Percentiles rank a stretch among this genome's conserved stretches.
Conservation (phyloP, 2,113 vertebrate genomes). For the Cephalopterus ornatus region DNA sequence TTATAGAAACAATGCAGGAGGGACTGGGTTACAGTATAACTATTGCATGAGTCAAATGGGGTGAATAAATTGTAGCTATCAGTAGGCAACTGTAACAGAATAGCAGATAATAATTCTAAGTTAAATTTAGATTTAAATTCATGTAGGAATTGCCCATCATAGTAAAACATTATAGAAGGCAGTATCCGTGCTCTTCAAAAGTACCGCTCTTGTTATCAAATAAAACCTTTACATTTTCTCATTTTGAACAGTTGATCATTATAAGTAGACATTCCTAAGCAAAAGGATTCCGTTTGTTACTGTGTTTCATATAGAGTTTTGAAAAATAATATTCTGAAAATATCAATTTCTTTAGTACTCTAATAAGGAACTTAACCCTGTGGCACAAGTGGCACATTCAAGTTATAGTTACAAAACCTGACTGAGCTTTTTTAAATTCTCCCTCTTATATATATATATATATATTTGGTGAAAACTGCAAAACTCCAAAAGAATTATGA, state of each 20-base stretch:
- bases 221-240: neutral
- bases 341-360: neutral
- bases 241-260: neutral
- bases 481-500: neutral
- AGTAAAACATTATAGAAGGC: neutral
- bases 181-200: neutral
- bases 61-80: neutral
- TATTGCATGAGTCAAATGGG: neutral
- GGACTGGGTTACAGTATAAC: neutral
- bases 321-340: neutral
- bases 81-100: neutral
- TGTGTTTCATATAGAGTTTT: neutral
- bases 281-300: neutral
- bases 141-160: neutral
- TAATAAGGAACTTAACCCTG: neutral
- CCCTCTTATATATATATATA: too few species aligned
- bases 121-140: neutral
- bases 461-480: neutral
- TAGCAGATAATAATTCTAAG: neutral
- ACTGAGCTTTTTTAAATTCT: neutral
- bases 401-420: neutral
- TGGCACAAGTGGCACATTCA: neutral
- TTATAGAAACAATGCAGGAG: neutral
- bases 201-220: neutral
- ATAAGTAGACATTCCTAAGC: neutral